Evolutionary conservation across 2,113 vertebrate species (phyloP).

Genomic region (Pteronura brasiliensis): DNA sequence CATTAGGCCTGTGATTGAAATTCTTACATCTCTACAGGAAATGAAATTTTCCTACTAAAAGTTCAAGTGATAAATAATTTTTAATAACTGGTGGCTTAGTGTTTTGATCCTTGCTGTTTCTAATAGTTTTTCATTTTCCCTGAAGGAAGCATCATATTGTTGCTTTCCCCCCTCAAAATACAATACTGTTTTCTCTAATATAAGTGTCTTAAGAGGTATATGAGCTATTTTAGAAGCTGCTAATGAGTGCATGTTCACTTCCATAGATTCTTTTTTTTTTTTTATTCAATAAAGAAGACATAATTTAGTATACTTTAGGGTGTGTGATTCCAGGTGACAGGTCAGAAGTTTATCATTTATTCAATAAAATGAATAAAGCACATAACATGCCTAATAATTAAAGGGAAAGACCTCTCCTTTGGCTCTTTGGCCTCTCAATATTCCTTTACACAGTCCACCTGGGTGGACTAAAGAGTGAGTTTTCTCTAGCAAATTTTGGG

Average conservation of each 20-base stretch:
- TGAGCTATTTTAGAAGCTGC: background rate
- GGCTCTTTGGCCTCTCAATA: background rate
- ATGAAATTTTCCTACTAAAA: constrained; percentile 11
- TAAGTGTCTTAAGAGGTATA: background rate
- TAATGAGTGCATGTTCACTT: constrained; percentile 6
- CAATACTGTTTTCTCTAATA: background rate
- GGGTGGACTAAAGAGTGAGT: background rate
- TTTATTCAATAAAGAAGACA: background rate
- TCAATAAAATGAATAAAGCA: background rate
- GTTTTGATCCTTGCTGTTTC: constrained; percentile 38
- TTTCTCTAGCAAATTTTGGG: background rate
- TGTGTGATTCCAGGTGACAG: background rate
- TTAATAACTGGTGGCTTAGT: constrained; percentile 47
- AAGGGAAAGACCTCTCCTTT: background rate
- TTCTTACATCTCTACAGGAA: constrained; percentile 25
- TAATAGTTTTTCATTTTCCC: constrained; percentile 43
- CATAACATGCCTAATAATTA: background rate
- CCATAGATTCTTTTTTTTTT: background rate
- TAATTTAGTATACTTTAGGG: background rate
- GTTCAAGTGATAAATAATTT: constrained; percentile 61
- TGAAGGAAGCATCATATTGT: constrained; percentile 6
- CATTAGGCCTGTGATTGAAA: constrained; percentile 9
- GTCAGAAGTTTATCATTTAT: background rate
- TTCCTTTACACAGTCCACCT: background rate
- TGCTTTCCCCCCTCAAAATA: background rate